These are phyloP conservation scores for Diaperis boleti DNA, from an alignment of 2,888 invertebrate species.

Conservation along the genomic window DNA sequence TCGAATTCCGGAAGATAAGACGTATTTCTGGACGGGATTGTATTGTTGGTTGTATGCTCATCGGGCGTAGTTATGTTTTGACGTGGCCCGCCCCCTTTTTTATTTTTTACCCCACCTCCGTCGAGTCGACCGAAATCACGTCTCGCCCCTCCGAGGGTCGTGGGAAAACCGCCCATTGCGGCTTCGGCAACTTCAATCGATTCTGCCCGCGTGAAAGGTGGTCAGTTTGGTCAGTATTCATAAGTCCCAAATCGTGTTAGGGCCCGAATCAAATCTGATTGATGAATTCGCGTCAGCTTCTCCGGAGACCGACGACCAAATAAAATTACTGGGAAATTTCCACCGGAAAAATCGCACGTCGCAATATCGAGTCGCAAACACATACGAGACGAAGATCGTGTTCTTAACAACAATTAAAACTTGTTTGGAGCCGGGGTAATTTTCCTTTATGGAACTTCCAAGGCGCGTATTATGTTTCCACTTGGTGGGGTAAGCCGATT, in stretches of 20 bases:
- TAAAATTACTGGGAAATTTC: slow-evolving; percentile 42
- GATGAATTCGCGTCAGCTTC: slow-evolving; percentile 42
- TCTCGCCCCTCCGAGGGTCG: no score
- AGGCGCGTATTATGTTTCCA: slow-evolving; percentile 10
- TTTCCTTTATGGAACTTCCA: neutral
- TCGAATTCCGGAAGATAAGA: no score
- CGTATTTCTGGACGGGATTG: neutral
- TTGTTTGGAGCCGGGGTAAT: neutral
- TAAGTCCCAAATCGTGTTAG: slow-evolving; percentile 43
- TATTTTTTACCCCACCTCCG: no score
- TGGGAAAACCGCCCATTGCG: slow-evolving; percentile 26
- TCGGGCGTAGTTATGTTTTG: no score
- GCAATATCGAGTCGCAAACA: slow-evolving; percentile 29
- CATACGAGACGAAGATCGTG: neutral
- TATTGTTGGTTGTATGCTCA: neutral
- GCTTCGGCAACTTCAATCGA: slow-evolving; percentile 34
- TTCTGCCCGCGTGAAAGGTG: slow-evolving; percentile 35
- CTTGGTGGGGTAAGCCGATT: slow-evolving; percentile 14
- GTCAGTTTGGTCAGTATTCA: slow-evolving; percentile 44
- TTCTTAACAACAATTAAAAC: neutral
- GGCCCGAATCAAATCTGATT: slow-evolving; percentile 44
- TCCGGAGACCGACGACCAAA: slow-evolving; percentile 33
- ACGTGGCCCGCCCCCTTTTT: no score
- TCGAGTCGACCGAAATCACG: no score
- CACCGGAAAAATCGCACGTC: slow-evolving; percentile 40